Percentiles rank a stretch among this genome's conserved stretches.
phyloP scores from a whole-genome alignment of 2,797 vertebrate species.

The Pagetopsis macropterus region DNA sequence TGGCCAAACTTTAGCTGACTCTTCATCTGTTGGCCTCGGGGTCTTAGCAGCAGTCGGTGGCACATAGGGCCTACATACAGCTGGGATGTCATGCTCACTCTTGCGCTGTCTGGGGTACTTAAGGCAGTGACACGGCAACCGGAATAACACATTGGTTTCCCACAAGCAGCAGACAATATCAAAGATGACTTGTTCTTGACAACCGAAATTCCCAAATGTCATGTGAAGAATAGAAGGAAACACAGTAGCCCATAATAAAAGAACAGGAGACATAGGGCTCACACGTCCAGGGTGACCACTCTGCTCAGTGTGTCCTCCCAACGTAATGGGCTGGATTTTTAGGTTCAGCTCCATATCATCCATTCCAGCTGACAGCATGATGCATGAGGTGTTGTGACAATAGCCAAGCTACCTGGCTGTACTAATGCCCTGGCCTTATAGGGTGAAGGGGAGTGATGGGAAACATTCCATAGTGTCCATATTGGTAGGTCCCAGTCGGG shows the following conservation, averaged over 20 bases:
- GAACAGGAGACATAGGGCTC: constrained; percentile 14
- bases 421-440: neutral
- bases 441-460: neutral
- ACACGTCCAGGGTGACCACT: neutral
- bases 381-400: constrained; percentile 4
- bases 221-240: constrained; percentile 48
- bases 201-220: constrained; percentile 52
- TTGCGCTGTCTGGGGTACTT: constrained; percentile 59
- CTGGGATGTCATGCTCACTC: constrained; percentile 64
- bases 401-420: neutral
- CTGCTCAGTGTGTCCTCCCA: neutral
- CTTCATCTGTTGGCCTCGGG: constrained; percentile 49
- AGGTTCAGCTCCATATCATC: neutral
- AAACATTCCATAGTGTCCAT: neutral
- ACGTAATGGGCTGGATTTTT: neutral
- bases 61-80: constrained; percentile 21
- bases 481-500: neutral
- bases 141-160: constrained; percentile 44
- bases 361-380: constrained; percentile 11
- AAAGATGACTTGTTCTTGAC: constrained; percentile 62
- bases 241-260: constrained; percentile 24
- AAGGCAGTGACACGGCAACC: constrained; percentile 38
- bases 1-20: constrained; percentile 63
- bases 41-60: constrained; percentile 53
- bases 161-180: constrained; percentile 52